Evolutionary conservation across 1,140 invertebrate species (phyloP), one percentile per base, ranked within the genome.

Genomic region (Leptopilina boulardi): DNA sequence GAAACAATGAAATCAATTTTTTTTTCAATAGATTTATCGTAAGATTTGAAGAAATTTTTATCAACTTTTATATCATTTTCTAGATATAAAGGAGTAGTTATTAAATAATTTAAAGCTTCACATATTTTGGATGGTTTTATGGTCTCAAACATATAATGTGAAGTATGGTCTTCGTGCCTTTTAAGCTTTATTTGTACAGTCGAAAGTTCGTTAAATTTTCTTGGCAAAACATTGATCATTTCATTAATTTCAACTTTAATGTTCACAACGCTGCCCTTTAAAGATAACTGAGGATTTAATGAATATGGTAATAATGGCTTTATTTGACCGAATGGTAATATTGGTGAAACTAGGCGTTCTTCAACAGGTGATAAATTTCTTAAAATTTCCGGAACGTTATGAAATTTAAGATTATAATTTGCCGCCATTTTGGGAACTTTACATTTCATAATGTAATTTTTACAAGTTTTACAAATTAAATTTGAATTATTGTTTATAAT

Each of bases 131-230:
- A 23, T 13, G 78, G 76, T 71, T 41, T 30, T 23, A 78, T 76
- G 9, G 77, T 77, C 56, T 80, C 75, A 56, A 66, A 77, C 78
- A 82, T 82, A 66, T 78, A 80, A 77, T 76, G 18, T 23, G 73
- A 74, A 73, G 51, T 59, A 73, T 82, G 74, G 23, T 76, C 34
- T 11, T 77, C 26, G 71, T 82, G 78, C 38, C 78, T 71, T 70
- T 78, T 80, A 8, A 82, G 51, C 56, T 78, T 76, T n/a, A 83
- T 75, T 77, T 83, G 77, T 18, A 83, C 70, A 42, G 77, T 79
- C 19, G 75, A 59, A 74, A 83, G 77, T 18, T 77, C 51, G 74
- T 78, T 42, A 75, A 83, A 80, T 56, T 21, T 71, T 21, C 81
- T 19, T 72, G 2, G 34, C 2, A 2, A 51, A 51, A 51, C 21